Percentiles rank a stretch among this genome's conserved stretches.
These are phyloP conservation scores for Caenorhabditis imperialis DNA, from an alignment of 2,888 invertebrate species.

Conservation along the genomic window DNA sequence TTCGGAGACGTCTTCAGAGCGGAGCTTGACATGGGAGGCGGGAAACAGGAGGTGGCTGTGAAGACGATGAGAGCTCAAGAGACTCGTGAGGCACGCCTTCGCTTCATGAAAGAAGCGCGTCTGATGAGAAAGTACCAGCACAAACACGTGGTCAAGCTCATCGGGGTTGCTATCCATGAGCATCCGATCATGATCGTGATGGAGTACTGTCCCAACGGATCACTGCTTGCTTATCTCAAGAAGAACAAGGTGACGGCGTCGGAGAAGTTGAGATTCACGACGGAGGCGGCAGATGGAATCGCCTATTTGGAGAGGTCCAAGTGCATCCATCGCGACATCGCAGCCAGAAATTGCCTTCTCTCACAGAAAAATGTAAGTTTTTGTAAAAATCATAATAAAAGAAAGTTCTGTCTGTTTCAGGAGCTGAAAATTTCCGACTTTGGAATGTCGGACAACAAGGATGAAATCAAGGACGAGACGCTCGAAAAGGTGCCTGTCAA, in stretches of 20 bases:
- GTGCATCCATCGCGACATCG: constrained; percentile 89
- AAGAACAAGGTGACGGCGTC: constrained; percentile 49
- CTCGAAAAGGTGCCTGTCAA: constrained; percentile 69
- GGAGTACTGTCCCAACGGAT: constrained; percentile 71
- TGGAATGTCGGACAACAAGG: constrained; percentile 75
- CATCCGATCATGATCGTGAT: constrained; percentile 73
- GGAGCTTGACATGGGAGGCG: constrained; percentile 56
- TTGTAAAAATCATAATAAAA: neutral
- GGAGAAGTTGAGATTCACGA: constrained; percentile 64
- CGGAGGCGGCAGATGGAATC: constrained; percentile 85
- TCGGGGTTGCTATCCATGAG: constrained; percentile 71
- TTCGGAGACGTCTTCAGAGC: constrained; percentile 67
- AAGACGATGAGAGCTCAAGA: constrained; percentile 70
- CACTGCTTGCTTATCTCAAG: constrained; percentile 61
- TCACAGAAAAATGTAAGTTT: constrained; percentile 48
- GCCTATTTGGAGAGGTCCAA: constrained; percentile 86
- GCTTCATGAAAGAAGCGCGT: constrained; percentile 74
- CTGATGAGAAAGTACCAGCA: constrained; percentile 72
- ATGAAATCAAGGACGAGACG: constrained; percentile 69
- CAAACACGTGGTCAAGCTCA: constrained; percentile 67
- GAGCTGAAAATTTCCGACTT: constrained; percentile 78
- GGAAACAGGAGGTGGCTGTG: constrained; percentile 70
- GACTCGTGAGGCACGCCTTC: constrained; percentile 63
- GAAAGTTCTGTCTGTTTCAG: constrained; percentile 15
- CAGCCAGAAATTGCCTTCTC: constrained; percentile 87